These are phyloP conservation scores for Plebejus argus DNA, from an alignment of 2,888 invertebrate genomes.

Conservation along the genomic window DNA sequence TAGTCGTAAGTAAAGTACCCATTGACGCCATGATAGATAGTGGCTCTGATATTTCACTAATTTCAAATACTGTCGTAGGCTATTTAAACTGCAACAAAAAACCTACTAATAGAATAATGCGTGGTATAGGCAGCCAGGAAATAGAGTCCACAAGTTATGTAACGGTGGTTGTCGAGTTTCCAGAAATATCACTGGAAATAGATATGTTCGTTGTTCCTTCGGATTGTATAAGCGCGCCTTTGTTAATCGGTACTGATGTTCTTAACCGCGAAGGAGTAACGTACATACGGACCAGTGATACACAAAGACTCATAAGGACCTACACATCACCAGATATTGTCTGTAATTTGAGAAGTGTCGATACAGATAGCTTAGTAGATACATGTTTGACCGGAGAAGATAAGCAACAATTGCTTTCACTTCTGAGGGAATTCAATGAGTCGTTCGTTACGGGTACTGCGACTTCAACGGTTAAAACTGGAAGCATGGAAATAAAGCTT, in stretches of 20 bases:
- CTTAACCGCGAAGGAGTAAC: neutral
- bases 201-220: neutral
- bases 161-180: neutral
- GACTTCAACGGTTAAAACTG: no score
- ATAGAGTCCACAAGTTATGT: neutral
- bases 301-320: neutral
- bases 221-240: neutral
- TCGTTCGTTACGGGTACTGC: no score
- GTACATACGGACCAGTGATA: neutral
- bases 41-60: no score
- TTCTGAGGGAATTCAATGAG: no score
- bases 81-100: constrained; percentile 1
- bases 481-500: no score
- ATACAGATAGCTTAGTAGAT: no score
- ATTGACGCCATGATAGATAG: neutral
- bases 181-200: neutral
- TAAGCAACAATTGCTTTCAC: no score
- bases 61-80: neutral
- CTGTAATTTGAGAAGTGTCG: no score
- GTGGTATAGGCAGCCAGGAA: neutral
- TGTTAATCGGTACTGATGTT: neutral
- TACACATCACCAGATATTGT: no score
- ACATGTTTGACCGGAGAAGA: no score
- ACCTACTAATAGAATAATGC: neutral
- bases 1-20: neutral